These are phyloP conservation scores for Cerastis rubricosa DNA, from an alignment of 2,888 invertebrate genomes.

Conservation along the genomic window DNA sequence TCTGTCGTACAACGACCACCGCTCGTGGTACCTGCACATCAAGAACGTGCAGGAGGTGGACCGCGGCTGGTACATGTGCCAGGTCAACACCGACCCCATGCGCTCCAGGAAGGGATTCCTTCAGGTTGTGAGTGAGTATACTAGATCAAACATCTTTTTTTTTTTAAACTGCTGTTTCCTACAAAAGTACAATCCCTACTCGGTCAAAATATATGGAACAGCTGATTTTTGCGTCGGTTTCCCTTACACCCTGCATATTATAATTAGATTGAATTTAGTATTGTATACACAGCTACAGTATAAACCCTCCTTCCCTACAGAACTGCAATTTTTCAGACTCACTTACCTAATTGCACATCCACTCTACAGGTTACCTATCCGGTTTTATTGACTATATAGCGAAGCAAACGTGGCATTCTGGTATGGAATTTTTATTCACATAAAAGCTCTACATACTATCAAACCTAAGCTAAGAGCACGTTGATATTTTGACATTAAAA, in stretches of 20 bases:
- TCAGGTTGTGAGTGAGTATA: too few relatives aligned
- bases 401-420: conserved; percentile 16
- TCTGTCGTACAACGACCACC: conserved; percentile 77
- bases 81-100: conserved; percentile 98
- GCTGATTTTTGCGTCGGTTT: too few relatives aligned
- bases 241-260: too few relatives aligned
- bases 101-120: conserved; percentile 94
- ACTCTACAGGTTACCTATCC: conserved; percentile 37
- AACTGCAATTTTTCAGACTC: conserved; percentile 31
- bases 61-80: conserved; percentile 98
- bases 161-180: too few relatives aligned
- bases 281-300: conserved; percentile 5
- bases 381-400: conserved; percentile 45
- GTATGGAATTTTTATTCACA: conserved; percentile 36
- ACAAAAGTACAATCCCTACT: too few relatives aligned
- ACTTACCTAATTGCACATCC: conserved; percentile 41
- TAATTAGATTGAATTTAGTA: not conserved
- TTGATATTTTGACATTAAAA: conserved; percentile 60
- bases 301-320: conserved; percentile 1
- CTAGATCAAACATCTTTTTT: too few relatives aligned
- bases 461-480: conserved; percentile 39
- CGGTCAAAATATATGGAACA: too few relatives aligned
- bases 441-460: conserved; percentile 48
- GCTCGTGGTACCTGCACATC: conserved; percentile 92
- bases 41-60: conserved; percentile 96